phyloP scores from a whole-genome alignment of 2,888 invertebrate species.

The Tetropium fuscum region DNA sequence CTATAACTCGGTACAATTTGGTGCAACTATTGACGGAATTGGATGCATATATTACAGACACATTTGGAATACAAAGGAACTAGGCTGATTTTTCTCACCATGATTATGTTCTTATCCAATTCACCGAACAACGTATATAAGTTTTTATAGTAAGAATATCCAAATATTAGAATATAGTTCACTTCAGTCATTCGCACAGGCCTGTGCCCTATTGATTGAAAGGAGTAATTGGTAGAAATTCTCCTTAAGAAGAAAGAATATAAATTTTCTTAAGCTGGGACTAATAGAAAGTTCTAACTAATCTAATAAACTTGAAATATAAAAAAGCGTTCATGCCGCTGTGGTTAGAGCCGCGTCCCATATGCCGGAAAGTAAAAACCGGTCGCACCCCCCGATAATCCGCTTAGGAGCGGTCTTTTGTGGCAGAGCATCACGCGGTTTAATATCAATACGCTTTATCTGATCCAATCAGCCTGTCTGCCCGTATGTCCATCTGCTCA shows the following conservation, averaged over 20 bases:
- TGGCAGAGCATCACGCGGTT: conserved; percentile 58
- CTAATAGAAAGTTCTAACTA: not conserved
- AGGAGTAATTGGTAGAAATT: too few species aligned
- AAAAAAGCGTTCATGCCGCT: not conserved
- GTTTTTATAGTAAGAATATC: not conserved
- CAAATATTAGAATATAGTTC: too few species aligned
- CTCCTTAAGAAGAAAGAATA: not conserved
- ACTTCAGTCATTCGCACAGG: too few species aligned
- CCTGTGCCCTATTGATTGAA: too few species aligned
- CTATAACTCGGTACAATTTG: conserved; percentile 25
- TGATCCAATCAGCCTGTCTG: conserved; percentile 51
- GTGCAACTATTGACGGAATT: conserved; percentile 11
- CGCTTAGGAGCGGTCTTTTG: conserved; percentile 59
- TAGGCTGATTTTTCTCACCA: conserved; percentile 4
- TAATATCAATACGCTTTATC: conserved; percentile 62
- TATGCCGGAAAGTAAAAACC: conserved; percentile 58
- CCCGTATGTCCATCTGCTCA: conserved; percentile 50
- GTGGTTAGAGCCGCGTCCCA: conserved; percentile 18
- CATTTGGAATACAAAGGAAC: not conserved
- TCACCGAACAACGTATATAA: not conserved
- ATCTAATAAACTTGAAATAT: not conserved
- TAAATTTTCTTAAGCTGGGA: not conserved
- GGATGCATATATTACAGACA: conserved; percentile 11
- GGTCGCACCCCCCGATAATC: conserved; percentile 59
- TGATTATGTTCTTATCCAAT: not conserved